Percentiles rank a stretch among this genome's conserved stretches.
Conservation (phyloP, 2,888 invertebrate genomes). For the Apamea sordens region DNA sequence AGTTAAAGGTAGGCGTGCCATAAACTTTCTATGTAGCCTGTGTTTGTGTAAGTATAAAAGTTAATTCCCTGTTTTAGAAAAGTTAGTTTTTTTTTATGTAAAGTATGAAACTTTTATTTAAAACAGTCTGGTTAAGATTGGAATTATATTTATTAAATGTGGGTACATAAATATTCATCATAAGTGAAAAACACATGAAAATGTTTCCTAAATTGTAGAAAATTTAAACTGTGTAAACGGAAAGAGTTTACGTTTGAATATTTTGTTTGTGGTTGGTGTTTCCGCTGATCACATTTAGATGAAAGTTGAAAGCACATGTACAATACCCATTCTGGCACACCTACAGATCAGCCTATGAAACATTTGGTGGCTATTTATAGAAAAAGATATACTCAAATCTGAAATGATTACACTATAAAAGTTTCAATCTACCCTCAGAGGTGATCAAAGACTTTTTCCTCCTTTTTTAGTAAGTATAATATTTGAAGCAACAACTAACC, state of each 20-base stretch:
- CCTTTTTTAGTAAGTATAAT: background rate
- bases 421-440: conserved; percentile 18
- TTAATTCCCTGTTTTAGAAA: background rate
- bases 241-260: background rate
- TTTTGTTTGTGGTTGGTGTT: background rate
- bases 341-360: background rate
- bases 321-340: background rate
- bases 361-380: background rate
- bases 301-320: background rate
- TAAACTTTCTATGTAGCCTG: background rate
- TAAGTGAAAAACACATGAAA: background rate
- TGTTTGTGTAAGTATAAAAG: background rate
- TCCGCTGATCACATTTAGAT: background rate
- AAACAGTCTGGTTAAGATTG: no score
- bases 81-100: background rate
- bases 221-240: background rate
- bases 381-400: background rate
- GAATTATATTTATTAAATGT: background rate
- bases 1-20: conserved; percentile 83
- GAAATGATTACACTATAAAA: background rate
- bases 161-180: background rate
- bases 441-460: background rate
- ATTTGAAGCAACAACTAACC: background rate
- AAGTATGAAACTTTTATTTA: background rate
- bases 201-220: background rate